These are phyloP conservation scores for Chaetura pelagica DNA, from an alignment of 2,113 vertebrate genomes.

Conservation along the genomic window DNA sequence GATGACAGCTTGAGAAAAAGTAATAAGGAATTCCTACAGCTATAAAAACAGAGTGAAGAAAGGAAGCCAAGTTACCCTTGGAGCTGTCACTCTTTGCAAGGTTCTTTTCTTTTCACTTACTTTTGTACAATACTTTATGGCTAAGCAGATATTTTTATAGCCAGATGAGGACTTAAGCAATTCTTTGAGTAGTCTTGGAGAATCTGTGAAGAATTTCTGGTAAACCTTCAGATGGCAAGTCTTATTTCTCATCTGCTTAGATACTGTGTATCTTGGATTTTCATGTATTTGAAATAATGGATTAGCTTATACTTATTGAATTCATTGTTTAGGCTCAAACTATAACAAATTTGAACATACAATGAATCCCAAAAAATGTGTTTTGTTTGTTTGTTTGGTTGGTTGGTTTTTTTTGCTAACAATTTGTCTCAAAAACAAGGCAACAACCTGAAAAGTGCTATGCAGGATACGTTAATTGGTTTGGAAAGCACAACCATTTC, in stretches of 20 bases:
- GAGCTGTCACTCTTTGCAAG: conserved; percentile 64
- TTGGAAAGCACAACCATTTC: background rate
- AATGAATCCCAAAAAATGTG: background rate
- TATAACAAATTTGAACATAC: background rate
- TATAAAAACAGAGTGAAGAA: conserved; percentile 68
- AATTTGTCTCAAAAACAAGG: background rate
- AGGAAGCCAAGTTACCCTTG: conserved; percentile 51
- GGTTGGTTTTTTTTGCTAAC: background rate
- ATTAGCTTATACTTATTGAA: background rate
- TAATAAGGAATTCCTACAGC: conserved; percentile 67
- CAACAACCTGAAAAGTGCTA: background rate
- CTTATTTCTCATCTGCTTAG: conserved; percentile 8
- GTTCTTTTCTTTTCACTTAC: conserved; percentile 58
- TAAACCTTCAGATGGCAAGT: conserved; percentile 23
- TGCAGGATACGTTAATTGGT: background rate
- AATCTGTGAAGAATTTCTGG: background rate
- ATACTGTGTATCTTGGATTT: background rate
- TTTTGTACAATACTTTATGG: conserved; percentile 53
- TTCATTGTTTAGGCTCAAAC: background rate
- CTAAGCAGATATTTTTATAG: conserved; percentile 56
- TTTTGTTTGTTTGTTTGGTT: background rate
- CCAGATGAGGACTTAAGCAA: conserved; percentile 43
- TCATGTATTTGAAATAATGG: background rate
- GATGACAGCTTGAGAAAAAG: conserved; percentile 70
- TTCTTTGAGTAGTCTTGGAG: conserved; percentile 40